Percentiles rank a stretch among this genome's conserved stretches.
These are phyloP conservation scores for Drosophila pseudoananassae DNA, from an alignment of 1,140 invertebrate genomes.

Conservation along the genomic window DNA sequence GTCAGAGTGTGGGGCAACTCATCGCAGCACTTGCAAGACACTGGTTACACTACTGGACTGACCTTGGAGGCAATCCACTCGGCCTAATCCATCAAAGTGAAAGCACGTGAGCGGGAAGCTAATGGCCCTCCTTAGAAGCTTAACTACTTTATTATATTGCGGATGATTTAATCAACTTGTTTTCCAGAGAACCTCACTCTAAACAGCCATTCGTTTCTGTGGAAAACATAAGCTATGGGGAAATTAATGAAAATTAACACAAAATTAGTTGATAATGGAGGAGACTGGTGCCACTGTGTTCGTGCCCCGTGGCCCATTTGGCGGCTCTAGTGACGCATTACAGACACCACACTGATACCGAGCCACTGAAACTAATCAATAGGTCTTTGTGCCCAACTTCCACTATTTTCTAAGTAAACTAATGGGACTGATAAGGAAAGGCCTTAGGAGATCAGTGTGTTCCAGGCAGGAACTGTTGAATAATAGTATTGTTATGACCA, in stretches of 20 bases:
- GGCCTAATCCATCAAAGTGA: not conserved
- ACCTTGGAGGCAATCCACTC: not conserved
- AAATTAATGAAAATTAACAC: conserved; percentile 46
- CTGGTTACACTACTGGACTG: not conserved
- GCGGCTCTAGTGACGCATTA: conserved; percentile 20
- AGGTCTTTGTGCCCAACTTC: not conserved
- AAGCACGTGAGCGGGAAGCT: not conserved
- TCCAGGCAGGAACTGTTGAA: conserved; percentile 12
- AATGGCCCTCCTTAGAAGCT: conserved; percentile 4
- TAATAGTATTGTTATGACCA: conserved; percentile 22
- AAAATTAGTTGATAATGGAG: conserved; percentile 49
- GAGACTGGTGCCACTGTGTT: conserved; percentile 1
- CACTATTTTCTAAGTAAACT: no score
- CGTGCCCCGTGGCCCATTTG: conserved; percentile 28
- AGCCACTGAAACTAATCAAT: not conserved
- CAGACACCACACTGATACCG: conserved; percentile 21
- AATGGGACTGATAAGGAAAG: conserved; percentile 3
- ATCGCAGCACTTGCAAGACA: not conserved
- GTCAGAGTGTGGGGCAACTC: conserved; percentile 5
- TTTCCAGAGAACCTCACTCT: conserved; percentile 11
- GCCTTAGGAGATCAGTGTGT: conserved; percentile 1
- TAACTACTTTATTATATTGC: conserved; percentile 56
- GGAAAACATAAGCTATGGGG: no score
- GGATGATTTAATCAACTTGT: conserved; percentile 62
- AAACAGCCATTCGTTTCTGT: no score